Base-by-base conservation (phyloP, 2,888 invertebrate species). In the Spisula solida region DNA sequence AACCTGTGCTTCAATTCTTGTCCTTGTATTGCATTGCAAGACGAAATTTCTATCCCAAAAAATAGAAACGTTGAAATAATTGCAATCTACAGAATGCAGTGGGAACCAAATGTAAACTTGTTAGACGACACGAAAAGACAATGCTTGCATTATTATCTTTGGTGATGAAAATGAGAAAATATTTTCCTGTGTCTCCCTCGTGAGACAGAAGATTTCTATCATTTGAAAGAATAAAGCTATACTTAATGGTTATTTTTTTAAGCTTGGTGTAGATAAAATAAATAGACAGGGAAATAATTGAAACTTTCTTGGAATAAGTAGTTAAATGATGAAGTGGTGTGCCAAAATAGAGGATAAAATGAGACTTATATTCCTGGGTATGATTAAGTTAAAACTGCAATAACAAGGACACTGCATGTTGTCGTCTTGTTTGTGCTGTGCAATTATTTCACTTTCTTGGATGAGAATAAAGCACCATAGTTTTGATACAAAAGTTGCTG, bases 381-480 rank as follows among this genome's bases (percentile, higher is more conserved):
- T 66, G 60, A 66, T 66, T 25, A n/a, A 66, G 60, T 66, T 66
- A 66, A 66, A 25, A 66, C 60, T 66, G 25, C n/a, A 66, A 66
- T 66, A 66, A 10, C 60, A 66, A 51, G 51, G 51, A 51, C 51
- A 51, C 51, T 51, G 51, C 4, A 12, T 51, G 16, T 47, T 47
- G 47, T 41, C 41, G 41, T 2, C 41, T 41, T 41, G 41, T 41
- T 41, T 41, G 41, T 8, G 8, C 8, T 41, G 41, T 41, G 41
- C 41, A 41, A 41, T 41, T 41, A 41, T 41, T 41, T 41, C 41
- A 41, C 41, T 41, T 41, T 41, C 41, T 41, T 41, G 41, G 41
- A 8, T 41, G 8, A 41, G 41, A 41, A 41, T 41, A 41, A 8
- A 41, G 41, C 41, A 41, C 41, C 2, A 2, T 41, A 41, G 41